Percentiles rank a stretch among this genome's conserved stretches.
Conservation (phyloP, 2,797 vertebrate genomes). For the Pseudochaenichthys georgianus region DNA sequence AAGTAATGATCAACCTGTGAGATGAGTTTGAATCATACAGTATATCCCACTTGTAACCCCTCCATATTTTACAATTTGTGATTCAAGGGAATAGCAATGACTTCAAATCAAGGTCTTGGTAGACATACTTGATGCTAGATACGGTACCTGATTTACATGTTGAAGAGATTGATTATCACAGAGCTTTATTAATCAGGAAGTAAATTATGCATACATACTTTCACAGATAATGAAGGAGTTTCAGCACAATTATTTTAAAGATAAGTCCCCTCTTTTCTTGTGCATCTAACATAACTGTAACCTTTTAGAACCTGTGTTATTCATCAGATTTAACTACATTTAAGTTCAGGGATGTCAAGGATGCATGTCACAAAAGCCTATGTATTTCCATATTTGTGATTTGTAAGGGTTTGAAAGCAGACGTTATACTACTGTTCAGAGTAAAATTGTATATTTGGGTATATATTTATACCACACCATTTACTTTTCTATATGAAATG, state of each 20-base stretch:
- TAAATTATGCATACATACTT: conserved; percentile 51
- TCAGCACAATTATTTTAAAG: conserved; percentile 7
- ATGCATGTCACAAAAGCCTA: neutral
- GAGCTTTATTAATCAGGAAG: conserved; percentile 43
- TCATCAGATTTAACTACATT: neutral
- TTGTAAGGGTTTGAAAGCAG: neutral
- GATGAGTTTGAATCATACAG: conserved; percentile 7
- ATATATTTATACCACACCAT: neutral
- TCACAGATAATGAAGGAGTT: conserved; percentile 34
- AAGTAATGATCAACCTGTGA: conserved; percentile 15
- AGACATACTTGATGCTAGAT: conserved; percentile 41
- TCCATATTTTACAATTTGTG: conserved; percentile 4
- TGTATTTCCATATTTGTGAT: neutral
- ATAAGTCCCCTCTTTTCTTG: conserved; percentile 4
- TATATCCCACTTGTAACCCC: neutral
- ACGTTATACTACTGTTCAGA: neutral
- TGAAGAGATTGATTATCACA: conserved; percentile 60
- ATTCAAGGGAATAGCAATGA: conserved; percentile 23
- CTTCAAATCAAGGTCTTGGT: conserved; percentile 57
- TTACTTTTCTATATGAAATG: neutral
- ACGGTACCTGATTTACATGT: conserved; percentile 65
- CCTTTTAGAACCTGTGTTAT: neutral
- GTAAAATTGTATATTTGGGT: too few relatives aligned
- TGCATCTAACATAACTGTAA: neutral
- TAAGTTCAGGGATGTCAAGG: neutral